Conservation (phyloP, 2,888 invertebrate species). For the Volucella zonaria region DNA sequence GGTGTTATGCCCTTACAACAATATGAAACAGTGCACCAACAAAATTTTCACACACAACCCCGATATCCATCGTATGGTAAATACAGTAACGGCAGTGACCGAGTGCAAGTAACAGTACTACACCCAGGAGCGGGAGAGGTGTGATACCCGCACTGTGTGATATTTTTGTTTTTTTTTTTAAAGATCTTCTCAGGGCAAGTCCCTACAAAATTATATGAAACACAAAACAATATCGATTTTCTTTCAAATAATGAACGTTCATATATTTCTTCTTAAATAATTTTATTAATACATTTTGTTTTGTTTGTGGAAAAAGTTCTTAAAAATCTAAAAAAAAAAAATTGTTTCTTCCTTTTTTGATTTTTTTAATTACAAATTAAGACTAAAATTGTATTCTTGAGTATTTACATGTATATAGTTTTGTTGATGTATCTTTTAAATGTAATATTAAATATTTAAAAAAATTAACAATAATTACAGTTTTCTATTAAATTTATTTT, state of each 20-base stretch:
- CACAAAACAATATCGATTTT: not conserved
- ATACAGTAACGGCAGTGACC: too few species aligned
- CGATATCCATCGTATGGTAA: too few species aligned
- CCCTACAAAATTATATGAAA: not conserved
- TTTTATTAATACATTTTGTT: conserved; percentile 61
- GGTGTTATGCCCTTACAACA: too few species aligned
- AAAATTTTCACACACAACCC: too few species aligned
- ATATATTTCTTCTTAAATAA: conserved; percentile 66
- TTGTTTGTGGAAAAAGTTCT: conserved; percentile 66
- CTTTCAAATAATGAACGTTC: conserved; percentile 39
- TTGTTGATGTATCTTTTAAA: not conserved
- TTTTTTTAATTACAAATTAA: conserved; percentile 56
- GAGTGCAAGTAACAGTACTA: too few species aligned
- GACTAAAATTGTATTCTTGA: conserved; percentile 44
- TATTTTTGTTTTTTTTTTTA: too few species aligned
- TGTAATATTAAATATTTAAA: conserved; percentile 23
- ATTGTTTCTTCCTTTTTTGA: not conserved
- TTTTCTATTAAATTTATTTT: conserved; percentile 16
- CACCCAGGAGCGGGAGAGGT: too few species aligned
- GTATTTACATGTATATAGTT: conserved; percentile 58
- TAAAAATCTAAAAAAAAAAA: conserved; percentile 39
- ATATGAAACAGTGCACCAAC: too few species aligned
- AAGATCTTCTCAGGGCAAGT: too few species aligned
- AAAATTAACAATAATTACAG: conserved; percentile 60
- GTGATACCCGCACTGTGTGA: too few species aligned